These are phyloP conservation scores for Drosophila setosimentum DNA, from an alignment of 2,888 invertebrate species.

Conservation along the genomic window DNA sequence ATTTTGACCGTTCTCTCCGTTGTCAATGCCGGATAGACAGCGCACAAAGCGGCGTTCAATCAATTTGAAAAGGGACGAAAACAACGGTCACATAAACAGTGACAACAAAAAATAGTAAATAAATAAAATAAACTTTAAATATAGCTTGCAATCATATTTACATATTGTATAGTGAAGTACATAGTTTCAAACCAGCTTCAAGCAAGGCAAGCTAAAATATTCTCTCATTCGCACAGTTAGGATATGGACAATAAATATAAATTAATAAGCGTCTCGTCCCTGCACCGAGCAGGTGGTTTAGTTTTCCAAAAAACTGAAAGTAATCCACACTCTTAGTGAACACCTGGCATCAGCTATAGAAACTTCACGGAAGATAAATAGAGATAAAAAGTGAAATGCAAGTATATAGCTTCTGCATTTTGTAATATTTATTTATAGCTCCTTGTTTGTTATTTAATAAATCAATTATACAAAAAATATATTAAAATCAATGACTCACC, in stretches of 20 bases:
- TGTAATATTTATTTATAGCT: background rate
- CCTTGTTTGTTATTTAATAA: background rate
- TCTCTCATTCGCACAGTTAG: constrained; percentile 4
- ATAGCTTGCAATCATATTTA: background rate
- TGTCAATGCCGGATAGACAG: constrained; percentile 19
- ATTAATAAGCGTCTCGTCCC: background rate
- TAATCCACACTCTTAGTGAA: background rate
- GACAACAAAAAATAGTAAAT: constrained; percentile 16
- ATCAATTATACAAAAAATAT: background rate
- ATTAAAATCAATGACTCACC: background rate
- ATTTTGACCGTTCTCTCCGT: constrained; percentile 26
- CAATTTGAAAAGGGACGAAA: constrained; percentile 50
- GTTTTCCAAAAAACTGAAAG: background rate
- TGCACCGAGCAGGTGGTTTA: background rate
- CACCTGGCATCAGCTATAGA: background rate
- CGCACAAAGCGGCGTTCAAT: constrained; percentile 46
- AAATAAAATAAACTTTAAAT: constrained; percentile 7
- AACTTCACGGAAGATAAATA: background rate
- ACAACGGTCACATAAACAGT: constrained; percentile 19
- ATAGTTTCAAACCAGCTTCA: constrained; percentile 8
- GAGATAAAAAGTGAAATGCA: background rate
- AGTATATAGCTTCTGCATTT: background rate
- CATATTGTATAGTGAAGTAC: background rate
- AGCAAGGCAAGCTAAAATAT: constrained; percentile 19
- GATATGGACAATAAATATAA: background rate